Evolutionary conservation across 2,888 invertebrate genomes (phyloP).

Genomic region (Sycophila texana): DNA sequence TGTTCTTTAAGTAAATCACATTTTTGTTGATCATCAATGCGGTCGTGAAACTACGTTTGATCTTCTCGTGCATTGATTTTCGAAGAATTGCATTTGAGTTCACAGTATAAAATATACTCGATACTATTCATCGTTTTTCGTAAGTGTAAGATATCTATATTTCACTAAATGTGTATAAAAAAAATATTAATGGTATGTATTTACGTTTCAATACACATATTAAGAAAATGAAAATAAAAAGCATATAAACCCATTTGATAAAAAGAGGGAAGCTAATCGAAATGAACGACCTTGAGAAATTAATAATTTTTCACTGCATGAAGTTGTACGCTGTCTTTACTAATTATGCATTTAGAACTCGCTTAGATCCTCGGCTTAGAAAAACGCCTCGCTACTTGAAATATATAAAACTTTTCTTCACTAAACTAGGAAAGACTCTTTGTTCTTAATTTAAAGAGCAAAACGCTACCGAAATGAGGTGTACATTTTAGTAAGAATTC

Average conservation of each 20-base stretch:
- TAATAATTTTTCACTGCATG: not conserved
- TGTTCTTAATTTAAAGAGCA: conserved; percentile 1
- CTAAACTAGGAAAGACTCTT: conserved; percentile 3
- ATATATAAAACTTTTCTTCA: not conserved
- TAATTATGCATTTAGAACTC: conserved; percentile 1
- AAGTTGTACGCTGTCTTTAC: not conserved
- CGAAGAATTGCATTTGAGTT: conserved; percentile 22
- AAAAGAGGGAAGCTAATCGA: not conserved
- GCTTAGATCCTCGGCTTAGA: not conserved
- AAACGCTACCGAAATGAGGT: conserved; percentile 37
- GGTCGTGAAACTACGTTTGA: no score
- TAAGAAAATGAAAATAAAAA: not conserved
- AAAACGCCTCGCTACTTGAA: conserved; percentile 11
- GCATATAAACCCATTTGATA: not conserved
- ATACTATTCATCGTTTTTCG: no score
- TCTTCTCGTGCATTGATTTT: conserved; percentile 15
- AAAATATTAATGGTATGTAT: no score
- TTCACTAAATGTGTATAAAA: no score
- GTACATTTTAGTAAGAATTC: conserved; percentile 22
- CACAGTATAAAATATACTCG: conserved; percentile 44
- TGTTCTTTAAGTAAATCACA: conserved; percentile 22
- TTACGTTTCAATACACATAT: no score
- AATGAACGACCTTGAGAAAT: not conserved
- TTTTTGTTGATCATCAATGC: not conserved
- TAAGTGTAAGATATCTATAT: no score